Evolutionary conservation across 2,797 vertebrate genomes (phyloP).

Genomic region (Psittacula echo): DNA sequence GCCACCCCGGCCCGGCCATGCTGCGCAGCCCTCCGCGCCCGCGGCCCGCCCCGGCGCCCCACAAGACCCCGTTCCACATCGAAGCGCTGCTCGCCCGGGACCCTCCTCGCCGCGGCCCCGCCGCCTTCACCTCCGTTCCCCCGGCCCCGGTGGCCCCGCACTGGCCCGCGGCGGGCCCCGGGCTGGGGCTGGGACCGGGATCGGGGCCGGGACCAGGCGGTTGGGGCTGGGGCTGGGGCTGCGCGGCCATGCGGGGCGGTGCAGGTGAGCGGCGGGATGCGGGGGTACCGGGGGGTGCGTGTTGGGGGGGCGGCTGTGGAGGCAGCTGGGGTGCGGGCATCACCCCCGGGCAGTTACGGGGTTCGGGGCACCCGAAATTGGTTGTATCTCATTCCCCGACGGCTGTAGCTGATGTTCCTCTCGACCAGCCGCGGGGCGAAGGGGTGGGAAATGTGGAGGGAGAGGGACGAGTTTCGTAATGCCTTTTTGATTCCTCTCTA

Average conservation of each 20-base stretch:
- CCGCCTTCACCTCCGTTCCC: background rate
- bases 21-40: background rate
- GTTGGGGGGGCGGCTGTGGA: background rate
- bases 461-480: background rate
- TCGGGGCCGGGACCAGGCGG: background rate
- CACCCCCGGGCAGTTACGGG: background rate
- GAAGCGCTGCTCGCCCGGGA: slow-evolving; percentile 86
- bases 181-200: background rate
- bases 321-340: background rate
- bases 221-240: slow-evolving; percentile 4
- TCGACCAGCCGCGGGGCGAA: background rate
- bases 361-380: accelerated
- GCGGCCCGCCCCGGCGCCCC: background rate
- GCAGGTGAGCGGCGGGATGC: background rate
- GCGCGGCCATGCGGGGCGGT: background rate
- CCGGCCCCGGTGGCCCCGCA: background rate
- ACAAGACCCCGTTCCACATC: slow-evolving; percentile 84
- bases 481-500: background rate
- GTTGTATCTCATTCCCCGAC: accelerated
- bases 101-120: slow-evolving; percentile 10
- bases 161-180: background rate
- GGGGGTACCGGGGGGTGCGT: background rate
- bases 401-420: background rate
- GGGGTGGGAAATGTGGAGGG: background rate
- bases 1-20: background rate